These are phyloP conservation scores for Sciurus vulgaris DNA, from an alignment of 2,797 vertebrate species.

Conservation along the genomic window DNA sequence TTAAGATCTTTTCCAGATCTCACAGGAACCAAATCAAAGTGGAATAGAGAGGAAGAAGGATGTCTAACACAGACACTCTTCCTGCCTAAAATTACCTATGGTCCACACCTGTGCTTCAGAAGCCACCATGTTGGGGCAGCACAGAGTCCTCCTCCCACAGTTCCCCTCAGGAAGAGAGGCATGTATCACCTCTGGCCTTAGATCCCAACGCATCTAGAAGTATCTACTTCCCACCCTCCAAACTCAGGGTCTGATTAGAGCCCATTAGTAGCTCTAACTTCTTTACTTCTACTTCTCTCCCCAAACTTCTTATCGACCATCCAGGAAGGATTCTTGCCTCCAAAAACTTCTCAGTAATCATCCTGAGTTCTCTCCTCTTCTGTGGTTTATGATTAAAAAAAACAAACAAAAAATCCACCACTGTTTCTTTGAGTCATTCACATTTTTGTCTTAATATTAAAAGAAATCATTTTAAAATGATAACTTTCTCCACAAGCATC, in stretches of 20 bases:
- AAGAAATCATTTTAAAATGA: neutral
- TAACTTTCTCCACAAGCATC: neutral
- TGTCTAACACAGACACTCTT: neutral
- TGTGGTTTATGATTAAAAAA: neutral
- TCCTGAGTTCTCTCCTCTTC: neutral
- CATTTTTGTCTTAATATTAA: constrained; percentile 29
- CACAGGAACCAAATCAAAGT: neutral
- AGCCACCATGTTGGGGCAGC: neutral
- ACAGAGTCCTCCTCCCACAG: neutral
- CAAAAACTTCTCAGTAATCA: neutral
- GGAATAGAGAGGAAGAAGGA: neutral
- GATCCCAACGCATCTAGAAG: neutral
- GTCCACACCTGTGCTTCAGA: neutral
- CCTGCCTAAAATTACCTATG: neutral
- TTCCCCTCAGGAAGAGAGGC: neutral
- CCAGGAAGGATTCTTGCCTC: neutral
- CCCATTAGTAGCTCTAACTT: neutral
- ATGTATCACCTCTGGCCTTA: neutral
- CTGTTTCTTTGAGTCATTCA: neutral
- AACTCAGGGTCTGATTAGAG: neutral
- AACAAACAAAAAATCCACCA: neutral
- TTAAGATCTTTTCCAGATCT: neutral
- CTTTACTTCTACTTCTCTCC: neutral
- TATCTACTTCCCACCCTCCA: neutral
- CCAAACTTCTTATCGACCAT: neutral